Conservation (phyloP, 2,113 vertebrate genomes). For the Xiphophorus hellerii region DNA sequence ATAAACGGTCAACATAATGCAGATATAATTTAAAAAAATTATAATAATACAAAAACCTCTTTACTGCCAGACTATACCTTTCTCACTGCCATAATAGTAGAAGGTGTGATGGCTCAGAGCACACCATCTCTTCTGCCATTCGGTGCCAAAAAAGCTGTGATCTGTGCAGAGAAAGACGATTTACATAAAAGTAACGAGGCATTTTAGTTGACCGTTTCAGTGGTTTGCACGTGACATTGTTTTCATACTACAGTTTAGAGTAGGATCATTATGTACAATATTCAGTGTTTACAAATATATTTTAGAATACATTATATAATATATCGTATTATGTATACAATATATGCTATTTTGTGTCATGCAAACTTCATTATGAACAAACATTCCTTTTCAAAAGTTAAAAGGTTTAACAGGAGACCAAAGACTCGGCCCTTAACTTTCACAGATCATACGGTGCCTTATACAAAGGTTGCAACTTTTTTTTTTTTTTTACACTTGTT, state of each 20-base stretch:
- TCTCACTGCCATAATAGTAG: slow-evolving; percentile 96
- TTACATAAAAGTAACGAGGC: neutral
- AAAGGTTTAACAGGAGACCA: too few species aligned
- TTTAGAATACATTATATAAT: too few species aligned
- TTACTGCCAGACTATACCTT: slow-evolving; percentile 81
- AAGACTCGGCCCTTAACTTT: too few species aligned
- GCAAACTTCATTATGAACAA: too few species aligned
- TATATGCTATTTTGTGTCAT: neutral
- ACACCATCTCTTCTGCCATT: slow-evolving; percentile 99
- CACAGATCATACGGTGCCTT: too few species aligned
- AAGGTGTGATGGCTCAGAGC: slow-evolving; percentile 88
- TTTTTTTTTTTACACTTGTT: too few species aligned
- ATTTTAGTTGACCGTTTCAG: neutral
- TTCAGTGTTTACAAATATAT: too few species aligned
- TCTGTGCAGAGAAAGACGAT: slow-evolving; percentile 78
- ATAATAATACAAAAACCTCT: neutral
- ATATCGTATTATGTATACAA: neutral
- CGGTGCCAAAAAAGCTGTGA: slow-evolving; percentile 95
- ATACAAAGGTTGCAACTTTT: too few species aligned
- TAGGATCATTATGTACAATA: neutral
- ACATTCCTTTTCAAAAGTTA: too few species aligned
- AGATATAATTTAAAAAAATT: neutral
- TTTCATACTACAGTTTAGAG: too few species aligned
- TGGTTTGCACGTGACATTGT: too few species aligned
- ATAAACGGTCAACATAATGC: neutral